These are phyloP conservation scores for Hemithea aestivaria DNA, from an alignment of 2,888 invertebrate genomes.

Conservation along the genomic window DNA sequence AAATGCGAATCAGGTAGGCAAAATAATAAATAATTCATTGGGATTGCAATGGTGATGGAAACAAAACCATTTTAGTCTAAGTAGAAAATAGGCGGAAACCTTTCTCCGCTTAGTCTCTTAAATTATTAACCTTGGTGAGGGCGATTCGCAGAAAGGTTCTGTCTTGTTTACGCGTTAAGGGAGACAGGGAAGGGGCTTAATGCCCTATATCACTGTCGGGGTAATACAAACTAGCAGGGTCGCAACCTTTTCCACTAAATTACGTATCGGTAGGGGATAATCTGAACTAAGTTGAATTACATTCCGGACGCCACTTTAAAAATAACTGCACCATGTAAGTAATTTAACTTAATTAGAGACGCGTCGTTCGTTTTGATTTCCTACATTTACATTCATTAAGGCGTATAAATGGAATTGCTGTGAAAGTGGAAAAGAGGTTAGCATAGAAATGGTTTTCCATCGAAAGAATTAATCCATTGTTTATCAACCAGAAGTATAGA, in stretches of 20 bases:
- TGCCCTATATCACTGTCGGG: slow-evolving; percentile 77
- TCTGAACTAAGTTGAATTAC: slow-evolving; percentile 69
- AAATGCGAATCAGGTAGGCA: too few species aligned
- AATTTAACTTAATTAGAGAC: slow-evolving; percentile 24
- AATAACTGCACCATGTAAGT: slow-evolving; percentile 49
- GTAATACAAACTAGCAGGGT: slow-evolving; percentile 75
- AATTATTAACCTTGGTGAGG: slow-evolving; percentile 75
- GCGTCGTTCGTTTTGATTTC: slow-evolving; percentile 19
- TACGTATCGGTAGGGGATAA: slow-evolving; percentile 76
- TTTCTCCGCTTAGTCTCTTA: slow-evolving; percentile 67
- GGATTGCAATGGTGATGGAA: slow-evolving; percentile 51
- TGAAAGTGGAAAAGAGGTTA: slow-evolving; percentile 4
- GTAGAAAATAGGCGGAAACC: slow-evolving; percentile 62
- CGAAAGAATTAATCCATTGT: too few species aligned
- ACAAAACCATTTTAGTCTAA: slow-evolving; percentile 66
- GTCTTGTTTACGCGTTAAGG: slow-evolving; percentile 77
- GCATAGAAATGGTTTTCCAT: neutral
- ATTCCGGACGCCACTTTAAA: slow-evolving; percentile 49
- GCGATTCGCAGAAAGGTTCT: slow-evolving; percentile 74
- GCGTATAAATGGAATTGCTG: slow-evolving; percentile 7
- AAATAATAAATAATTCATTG: slow-evolving; percentile 46
- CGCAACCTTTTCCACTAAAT: slow-evolving; percentile 78
- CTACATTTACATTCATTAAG: slow-evolving; percentile 14
- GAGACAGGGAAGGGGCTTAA: slow-evolving; percentile 74
- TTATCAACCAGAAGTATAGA: too few species aligned